Evolutionary conservation across 2,888 invertebrate genomes (phyloP).

Genomic region (Chesias legatella): DNA sequence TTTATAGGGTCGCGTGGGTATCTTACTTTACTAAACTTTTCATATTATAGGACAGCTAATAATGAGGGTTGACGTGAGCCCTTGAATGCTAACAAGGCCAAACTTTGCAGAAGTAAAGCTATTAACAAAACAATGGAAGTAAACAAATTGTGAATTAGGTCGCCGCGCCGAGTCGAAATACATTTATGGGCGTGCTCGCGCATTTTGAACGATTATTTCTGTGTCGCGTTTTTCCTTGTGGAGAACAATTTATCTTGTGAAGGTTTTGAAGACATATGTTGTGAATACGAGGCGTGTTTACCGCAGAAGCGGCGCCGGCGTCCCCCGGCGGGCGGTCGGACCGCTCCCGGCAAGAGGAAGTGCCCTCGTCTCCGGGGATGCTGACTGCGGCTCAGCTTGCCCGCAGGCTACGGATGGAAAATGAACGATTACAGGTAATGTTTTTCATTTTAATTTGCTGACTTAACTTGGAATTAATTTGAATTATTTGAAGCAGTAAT

Average conservation of each 20-base stretch:
- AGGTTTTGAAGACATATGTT: conserved; percentile 11
- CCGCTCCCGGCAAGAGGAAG: conserved; percentile 69
- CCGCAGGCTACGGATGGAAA: conserved; percentile 85
- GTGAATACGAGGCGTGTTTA: conserved; percentile 5
- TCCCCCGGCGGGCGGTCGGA: conserved; percentile 70
- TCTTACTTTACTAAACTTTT: conserved; percentile 48
- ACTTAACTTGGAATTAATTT: too few species aligned
- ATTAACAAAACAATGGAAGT: conserved; percentile 41
- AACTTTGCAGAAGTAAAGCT: conserved; percentile 40
- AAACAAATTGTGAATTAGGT: conserved; percentile 36
- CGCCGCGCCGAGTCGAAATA: conserved; percentile 29
- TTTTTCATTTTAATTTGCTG: neutral
- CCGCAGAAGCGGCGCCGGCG: conserved; percentile 61
- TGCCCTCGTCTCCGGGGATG: conserved; percentile 77
- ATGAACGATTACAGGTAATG: conserved; percentile 84
- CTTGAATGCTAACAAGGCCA: conserved; percentile 45
- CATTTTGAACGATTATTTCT: conserved; percentile 27
- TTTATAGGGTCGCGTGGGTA: conserved; percentile 46
- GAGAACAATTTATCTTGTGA: conserved; percentile 7
- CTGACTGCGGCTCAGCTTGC: conserved; percentile 80
- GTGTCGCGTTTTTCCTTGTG: conserved; percentile 1
- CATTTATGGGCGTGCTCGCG: conserved; percentile 29
- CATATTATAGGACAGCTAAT: conserved; percentile 49
- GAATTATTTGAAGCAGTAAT: too few species aligned
- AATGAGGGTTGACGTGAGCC: conserved; percentile 46